These are phyloP conservation scores for Agrypnia vestita DNA, from an alignment of 1,140 invertebrate species.

Conservation along the genomic window DNA sequence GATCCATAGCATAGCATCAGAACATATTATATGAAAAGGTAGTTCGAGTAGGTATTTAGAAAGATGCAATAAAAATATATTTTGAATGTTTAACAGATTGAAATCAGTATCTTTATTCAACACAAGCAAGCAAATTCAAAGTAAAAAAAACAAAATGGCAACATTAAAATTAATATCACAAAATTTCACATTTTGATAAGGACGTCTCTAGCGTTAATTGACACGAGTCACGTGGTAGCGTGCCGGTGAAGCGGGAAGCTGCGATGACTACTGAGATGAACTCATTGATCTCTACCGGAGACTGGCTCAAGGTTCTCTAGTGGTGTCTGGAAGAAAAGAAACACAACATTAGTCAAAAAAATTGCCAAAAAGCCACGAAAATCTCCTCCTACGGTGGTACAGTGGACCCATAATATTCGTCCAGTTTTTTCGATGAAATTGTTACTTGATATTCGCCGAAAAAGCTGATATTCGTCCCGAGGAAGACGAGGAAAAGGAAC, in stretches of 20 bases:
- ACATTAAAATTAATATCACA: constrained; percentile 40
- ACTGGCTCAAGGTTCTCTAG: background rate
- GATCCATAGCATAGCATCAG: too few species aligned
- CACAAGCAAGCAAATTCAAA: constrained; percentile 20
- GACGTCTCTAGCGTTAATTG: constrained; percentile 2
- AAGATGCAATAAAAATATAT: background rate
- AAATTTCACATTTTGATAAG: constrained; percentile 18
- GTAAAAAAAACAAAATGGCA: constrained; percentile 20
- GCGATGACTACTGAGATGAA: background rate
- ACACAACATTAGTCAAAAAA: constrained; percentile 5
- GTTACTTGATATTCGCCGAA: too few species aligned
- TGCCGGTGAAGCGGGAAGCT: background rate
- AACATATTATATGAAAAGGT: too few species aligned
- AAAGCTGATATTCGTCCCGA: too few species aligned
- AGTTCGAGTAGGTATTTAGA: too few species aligned
- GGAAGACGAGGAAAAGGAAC: too few species aligned
- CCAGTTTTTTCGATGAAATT: too few species aligned
- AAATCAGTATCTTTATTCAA: constrained; percentile 16
- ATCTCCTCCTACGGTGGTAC: too few species aligned
- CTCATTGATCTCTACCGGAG: background rate
- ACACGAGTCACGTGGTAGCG: background rate
- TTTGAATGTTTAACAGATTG: background rate
- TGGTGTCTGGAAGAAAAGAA: constrained; percentile 22
- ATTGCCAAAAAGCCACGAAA: too few species aligned
- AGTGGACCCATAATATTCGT: too few species aligned